Evolutionary conservation across 2,888 invertebrate genomes (phyloP).

Genomic region (Enchytraeus crypticus): DNA sequence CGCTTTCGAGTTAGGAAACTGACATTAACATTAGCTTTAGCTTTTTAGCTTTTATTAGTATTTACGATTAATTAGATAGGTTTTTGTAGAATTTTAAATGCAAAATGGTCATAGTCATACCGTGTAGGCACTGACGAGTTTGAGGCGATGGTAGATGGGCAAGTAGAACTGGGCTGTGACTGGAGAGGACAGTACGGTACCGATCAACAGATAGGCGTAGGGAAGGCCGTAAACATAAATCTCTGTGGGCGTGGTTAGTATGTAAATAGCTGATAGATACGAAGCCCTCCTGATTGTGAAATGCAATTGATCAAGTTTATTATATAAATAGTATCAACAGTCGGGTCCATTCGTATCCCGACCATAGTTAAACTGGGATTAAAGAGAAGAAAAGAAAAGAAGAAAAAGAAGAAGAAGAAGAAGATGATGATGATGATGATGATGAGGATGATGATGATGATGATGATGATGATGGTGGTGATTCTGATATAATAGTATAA

Average conservation of each 20-base stretch:
- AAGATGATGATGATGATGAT: too few relatives aligned
- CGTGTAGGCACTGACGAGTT: slow-evolving; percentile 39
- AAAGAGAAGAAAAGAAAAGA: too few relatives aligned
- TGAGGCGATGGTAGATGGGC: slow-evolving; percentile 37
- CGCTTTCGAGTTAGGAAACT: too few relatives aligned
- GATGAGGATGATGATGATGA: too few relatives aligned
- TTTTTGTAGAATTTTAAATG: too few relatives aligned
- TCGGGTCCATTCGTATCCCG: neutral
- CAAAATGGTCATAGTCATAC: slow-evolving; percentile 29
- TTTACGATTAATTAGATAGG: too few relatives aligned
- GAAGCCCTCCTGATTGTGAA: slow-evolving; percentile 25
- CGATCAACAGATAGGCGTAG: slow-evolving; percentile 55
- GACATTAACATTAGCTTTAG: too few relatives aligned
- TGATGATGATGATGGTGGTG: too few relatives aligned
- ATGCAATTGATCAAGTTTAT: neutral
- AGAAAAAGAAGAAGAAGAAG: too few relatives aligned
- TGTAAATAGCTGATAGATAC: slow-evolving; percentile 36
- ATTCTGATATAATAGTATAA: too few relatives aligned
- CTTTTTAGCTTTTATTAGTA: too few relatives aligned
- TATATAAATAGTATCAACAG: neutral
- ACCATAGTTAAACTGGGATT: too few relatives aligned
- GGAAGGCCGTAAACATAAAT: slow-evolving; percentile 66
- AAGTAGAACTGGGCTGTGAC: slow-evolving; percentile 38
- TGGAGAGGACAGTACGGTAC: slow-evolving; percentile 68
- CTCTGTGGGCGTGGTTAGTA: slow-evolving; percentile 36